These are phyloP conservation scores for Drosophila lutescens DNA, from an alignment of 2,888 invertebrate genomes.

Conservation along the genomic window DNA sequence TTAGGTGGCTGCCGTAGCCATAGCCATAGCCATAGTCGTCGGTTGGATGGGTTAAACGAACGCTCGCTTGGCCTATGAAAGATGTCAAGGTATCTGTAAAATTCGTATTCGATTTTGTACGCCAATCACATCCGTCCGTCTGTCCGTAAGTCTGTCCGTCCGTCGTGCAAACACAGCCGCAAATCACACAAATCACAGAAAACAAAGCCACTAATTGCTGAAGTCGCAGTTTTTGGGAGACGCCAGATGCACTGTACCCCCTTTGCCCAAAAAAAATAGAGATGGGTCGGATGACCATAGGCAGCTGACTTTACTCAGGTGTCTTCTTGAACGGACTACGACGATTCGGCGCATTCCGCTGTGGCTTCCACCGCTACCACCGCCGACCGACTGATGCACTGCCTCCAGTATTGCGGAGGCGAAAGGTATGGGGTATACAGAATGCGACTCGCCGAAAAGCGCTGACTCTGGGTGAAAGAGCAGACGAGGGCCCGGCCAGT, in stretches of 20 bases:
- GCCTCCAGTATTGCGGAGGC: neutral
- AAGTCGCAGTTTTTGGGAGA: constrained; percentile 9
- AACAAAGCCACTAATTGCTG: constrained; percentile 18
- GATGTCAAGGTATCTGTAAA: constrained; percentile 79
- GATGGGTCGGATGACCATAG: constrained; percentile 1
- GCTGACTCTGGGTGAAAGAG: constrained; percentile 16
- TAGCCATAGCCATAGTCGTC: neutral
- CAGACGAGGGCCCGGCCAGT: constrained; percentile 9
- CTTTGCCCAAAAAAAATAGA: too few species aligned
- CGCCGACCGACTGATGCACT: constrained; percentile 6
- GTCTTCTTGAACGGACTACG: constrained; percentile 3
- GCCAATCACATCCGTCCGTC: constrained; percentile 56
- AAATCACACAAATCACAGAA: constrained; percentile 14
- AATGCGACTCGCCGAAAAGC: constrained; percentile 1
- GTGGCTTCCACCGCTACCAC: neutral
- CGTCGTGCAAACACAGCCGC: constrained; percentile 10
- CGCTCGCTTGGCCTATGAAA: constrained; percentile 75
- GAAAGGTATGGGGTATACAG: neutral
- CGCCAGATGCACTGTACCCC: neutral
- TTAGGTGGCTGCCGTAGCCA: constrained; percentile 24
- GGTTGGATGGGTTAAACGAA: constrained; percentile 77
- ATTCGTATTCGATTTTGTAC: constrained; percentile 57
- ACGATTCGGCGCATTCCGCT: constrained; percentile 4
- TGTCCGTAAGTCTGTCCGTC: neutral
- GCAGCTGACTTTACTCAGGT: constrained; percentile 13